Base-by-base conservation (phyloP, 1,140 invertebrate species). In the Lysiphlebus fabarum region DNA sequence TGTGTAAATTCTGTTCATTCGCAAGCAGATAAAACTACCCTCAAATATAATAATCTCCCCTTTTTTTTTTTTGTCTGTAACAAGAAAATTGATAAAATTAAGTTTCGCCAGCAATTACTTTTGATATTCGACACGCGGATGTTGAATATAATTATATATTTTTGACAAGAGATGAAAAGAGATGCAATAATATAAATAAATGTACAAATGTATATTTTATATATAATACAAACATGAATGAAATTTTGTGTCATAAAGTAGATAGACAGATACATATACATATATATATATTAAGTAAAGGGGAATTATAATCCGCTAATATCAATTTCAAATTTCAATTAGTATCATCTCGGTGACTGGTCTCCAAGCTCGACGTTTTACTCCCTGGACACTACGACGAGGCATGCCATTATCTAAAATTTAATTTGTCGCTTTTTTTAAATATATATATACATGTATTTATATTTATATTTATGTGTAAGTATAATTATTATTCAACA, bases 291-390 rank as follows among this genome's bases (percentile, higher is more conserved):
- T n/a, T n/a, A 26, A 9, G 57, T 56, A 54, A 7, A 43, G 62
- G 63, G 64, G 67, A 37, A 59, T 72, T 77, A 76, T 76, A 78
- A 78, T 77, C 74, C 73, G 75, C 76, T 80, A 79, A 80, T 80
- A 79, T 80, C 78, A 80, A 80, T 80, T 80, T 80, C 78, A 80
- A 80, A 80, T 80, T 80, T 80, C 77, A 80, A 80, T 80, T 80
- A 80, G 78, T 76, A 79, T 78, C 76, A 80, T 80, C 77, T 76
- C 73, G 67, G 69, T 67, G 69, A 44, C 63, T 62, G 65, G 56
- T 67, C 67, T 67, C 17, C 17, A 37, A 26, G 56, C 34, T 44
- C 59, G 61, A 49, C 56, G 60, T 53, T 12, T 51, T 12, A 41
- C 43, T 61, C 66, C 67, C 72, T 65, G 53, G 53, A 65, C 66